phyloP scores from a whole-genome alignment of 2,888 invertebrate genomes.

The Ditula angustiorana region DNA sequence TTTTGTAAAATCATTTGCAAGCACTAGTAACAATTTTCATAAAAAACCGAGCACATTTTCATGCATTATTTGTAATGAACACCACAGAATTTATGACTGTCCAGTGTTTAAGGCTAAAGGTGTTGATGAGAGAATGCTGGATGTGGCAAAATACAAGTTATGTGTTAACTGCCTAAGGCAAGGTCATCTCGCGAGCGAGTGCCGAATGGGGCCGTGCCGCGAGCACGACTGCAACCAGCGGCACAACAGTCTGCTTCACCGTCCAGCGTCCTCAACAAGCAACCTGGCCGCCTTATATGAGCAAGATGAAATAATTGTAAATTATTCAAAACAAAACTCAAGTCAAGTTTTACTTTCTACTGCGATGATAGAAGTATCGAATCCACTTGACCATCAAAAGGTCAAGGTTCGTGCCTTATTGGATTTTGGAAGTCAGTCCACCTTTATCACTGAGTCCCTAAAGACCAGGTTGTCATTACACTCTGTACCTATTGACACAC shows the following conservation, averaged over 20 bases:
- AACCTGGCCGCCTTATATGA: neutral
- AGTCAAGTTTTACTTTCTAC: slow-evolving; percentile 4
- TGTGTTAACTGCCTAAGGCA: slow-evolving; percentile 42
- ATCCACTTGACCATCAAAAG: slow-evolving; percentile 10
- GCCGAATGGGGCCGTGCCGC: slow-evolving; percentile 37
- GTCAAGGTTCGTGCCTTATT: slow-evolving; percentile 30
- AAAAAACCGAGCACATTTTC: slow-evolving; percentile 5
- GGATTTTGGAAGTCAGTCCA: slow-evolving; percentile 39
- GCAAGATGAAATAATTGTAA: slow-evolving; percentile 8
- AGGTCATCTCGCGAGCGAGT: slow-evolving; percentile 37
- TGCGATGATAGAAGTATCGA: slow-evolving; percentile 1
- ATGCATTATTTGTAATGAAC: slow-evolving; percentile 35
- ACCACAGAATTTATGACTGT: slow-evolving; percentile 42
- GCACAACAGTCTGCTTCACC: slow-evolving; percentile 41
- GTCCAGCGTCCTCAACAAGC: neutral
- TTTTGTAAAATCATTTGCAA: slow-evolving; percentile 28
- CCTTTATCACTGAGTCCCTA: slow-evolving; percentile 35
- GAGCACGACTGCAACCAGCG: slow-evolving; percentile 33
- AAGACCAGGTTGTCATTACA: slow-evolving; percentile 15
- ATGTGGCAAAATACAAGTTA: slow-evolving; percentile 41
- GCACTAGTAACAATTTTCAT: slow-evolving; percentile 3
- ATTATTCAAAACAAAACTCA: neutral
- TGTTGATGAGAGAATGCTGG: slow-evolving; percentile 23
- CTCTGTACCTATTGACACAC: slow-evolving; percentile 1
- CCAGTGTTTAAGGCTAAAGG: slow-evolving; percentile 39